A percentile compares a stretch with the other conserved stretches of the same genome.
phyloP scores from a whole-genome alignment of 2,113 vertebrate genomes.

The Myodes glareolus region DNA sequence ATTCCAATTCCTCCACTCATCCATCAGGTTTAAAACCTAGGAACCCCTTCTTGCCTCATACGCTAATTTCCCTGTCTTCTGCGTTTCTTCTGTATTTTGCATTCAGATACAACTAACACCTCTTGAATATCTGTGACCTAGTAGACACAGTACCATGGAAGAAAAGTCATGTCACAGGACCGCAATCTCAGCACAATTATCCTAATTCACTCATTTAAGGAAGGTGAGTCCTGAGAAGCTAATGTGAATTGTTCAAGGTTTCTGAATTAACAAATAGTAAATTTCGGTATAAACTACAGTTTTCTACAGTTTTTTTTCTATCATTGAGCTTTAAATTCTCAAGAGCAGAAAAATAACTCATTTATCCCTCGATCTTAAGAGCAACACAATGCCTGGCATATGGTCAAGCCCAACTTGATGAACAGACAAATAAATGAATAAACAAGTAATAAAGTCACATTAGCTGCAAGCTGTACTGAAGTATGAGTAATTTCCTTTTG shows the following conservation, averaged over 20 bases:
- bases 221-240: not conserved
- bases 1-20: not conserved
- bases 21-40: not conserved
- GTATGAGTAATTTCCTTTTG: conserved; percentile 30
- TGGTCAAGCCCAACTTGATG: conserved; percentile 41
- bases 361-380: not conserved
- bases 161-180: not conserved
- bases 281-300: not conserved
- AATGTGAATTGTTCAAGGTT: not conserved
- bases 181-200: not conserved
- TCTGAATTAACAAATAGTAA: not conserved
- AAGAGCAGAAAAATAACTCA: conserved; percentile 9
- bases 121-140: not conserved
- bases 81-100: conserved; percentile 10
- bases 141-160: not conserved
- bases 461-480: conserved; percentile 2
- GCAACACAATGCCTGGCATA: conserved; percentile 6
- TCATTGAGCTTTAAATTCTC: not conserved
- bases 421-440: conserved; percentile 45
- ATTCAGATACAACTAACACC: not conserved
- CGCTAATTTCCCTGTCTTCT: not conserved
- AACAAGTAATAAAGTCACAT: conserved; percentile 28
- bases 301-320: conserved; percentile 1
- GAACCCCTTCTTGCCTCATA: not conserved
- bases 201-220: not conserved